Evolutionary conservation across 2,113 vertebrate species (phyloP), one percentile per base, ranked within the genome.

Genomic region (Chamaetylas fuelleborni): DNA sequence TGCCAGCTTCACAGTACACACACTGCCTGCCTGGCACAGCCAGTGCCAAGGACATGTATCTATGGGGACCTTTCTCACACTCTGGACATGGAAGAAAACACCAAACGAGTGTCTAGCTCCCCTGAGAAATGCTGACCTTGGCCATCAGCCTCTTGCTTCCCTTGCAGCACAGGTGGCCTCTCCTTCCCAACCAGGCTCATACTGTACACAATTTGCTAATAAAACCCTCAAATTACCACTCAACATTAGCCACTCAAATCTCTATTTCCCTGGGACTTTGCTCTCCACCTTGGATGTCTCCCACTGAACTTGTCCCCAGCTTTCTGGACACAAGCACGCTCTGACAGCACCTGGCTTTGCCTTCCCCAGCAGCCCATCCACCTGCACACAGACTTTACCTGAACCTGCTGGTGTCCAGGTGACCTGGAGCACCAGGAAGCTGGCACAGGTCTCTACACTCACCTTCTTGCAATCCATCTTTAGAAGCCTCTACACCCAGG

Each of bases 11-110:
- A 13, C 33, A 5, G 47, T 6, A 8, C 14, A 38, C 18, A 26
- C 1, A 0, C 3, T 38, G 56, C 34, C 4, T 42, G 65, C 33
- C 65, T 0, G 0, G 71, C 65, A 56, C 34, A 42, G 82, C 40
- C 42, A 50, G 34, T 3, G 43, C 50, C 31, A 3, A 11, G 3
- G 17, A n/a, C 5, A 54, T 3, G 0, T 3, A 12, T 18, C 16
- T 11, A 19, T 1, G 13, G 13, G 56, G 28, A 25, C 12, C 23
- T 36, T 42, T 15, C 18, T 60, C 38, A 26, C 3, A 8, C 42
- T 57, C 2, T 1, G 14, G 42, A 29, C 45, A 19, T 1, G 6
- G 29, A 73, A 90, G 19, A 6, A 51, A 86, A 51, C 15, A 36
- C 1, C 4, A 5, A 26, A 14, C 6, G 5, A 58, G 31, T 2